Evolutionary conservation across 1,140 invertebrate genomes (phyloP).

Genomic region (Andrena cerasifolii): DNA sequence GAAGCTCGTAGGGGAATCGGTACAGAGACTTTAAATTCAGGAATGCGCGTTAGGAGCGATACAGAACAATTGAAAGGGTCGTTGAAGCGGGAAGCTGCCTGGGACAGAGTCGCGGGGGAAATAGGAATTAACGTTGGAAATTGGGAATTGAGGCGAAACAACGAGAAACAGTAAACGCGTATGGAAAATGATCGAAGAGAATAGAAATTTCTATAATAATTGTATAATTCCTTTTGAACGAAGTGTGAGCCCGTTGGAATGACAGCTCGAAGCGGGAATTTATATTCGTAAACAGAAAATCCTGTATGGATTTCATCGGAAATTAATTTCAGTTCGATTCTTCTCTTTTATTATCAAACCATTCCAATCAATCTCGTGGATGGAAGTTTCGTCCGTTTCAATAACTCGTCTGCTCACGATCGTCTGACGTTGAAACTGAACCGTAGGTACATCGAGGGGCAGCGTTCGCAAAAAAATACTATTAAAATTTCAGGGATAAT

Average conservation of each 20-base stretch:
- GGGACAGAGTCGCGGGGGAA: too few relatives aligned
- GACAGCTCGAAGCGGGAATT: neutral
- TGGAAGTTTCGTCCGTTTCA: constrained; percentile 1
- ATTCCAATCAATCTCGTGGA: neutral
- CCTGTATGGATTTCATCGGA: neutral
- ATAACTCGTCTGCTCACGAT: neutral
- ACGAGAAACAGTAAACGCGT: too few relatives aligned
- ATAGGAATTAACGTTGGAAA: too few relatives aligned
- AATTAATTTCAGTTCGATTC: constrained; percentile 8
- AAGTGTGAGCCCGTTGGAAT: neutral
- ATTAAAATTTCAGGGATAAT: neutral
- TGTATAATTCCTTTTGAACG: neutral
- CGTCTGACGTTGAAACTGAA: neutral
- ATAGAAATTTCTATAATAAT: too few relatives aligned
- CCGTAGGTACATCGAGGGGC: neutral
- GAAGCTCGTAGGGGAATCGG: too few relatives aligned
- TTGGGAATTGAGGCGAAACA: too few relatives aligned
- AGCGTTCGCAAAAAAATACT: neutral
- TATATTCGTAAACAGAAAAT: too few relatives aligned
- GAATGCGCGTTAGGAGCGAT: too few relatives aligned
- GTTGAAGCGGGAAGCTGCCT: too few relatives aligned
- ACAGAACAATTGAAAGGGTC: too few relatives aligned
- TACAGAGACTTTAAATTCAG: too few relatives aligned
- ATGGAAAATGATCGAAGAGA: too few relatives aligned
- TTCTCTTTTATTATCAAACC: neutral